Evolutionary conservation across 2,113 vertebrate species (phyloP).

Genomic region (Uria aalge): DNA sequence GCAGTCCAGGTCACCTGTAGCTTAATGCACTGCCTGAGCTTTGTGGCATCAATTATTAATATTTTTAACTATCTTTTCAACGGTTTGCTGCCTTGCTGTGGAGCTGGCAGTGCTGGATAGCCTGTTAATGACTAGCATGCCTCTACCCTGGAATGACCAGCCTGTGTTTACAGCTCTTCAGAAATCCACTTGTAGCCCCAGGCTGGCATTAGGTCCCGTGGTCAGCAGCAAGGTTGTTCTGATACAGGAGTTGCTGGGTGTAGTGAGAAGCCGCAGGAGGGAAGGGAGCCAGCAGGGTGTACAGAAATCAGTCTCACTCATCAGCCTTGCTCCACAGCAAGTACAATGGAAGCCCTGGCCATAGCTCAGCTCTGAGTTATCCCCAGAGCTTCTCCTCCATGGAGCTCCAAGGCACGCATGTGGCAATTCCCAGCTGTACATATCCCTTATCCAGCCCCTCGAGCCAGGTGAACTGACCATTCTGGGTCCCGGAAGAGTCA

Average conservation of each 20-base stretch:
- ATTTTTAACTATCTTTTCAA: background rate
- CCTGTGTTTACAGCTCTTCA: background rate
- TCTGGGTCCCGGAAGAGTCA: background rate
- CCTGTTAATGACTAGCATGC: background rate
- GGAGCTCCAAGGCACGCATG: fast-evolving
- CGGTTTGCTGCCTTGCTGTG: background rate
- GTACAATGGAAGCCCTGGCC: background rate
- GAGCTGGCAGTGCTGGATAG: background rate
- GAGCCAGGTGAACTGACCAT: background rate
- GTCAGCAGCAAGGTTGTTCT: background rate
- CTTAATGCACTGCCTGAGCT: background rate
- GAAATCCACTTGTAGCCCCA: background rate
- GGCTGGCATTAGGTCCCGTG: background rate
- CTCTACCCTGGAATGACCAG: background rate
- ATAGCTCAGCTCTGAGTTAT: background rate
- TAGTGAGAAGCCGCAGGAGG: fast-evolving
- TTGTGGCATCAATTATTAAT: background rate
- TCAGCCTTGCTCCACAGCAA: background rate
- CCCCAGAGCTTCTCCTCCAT: background rate
- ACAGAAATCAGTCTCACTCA: background rate
- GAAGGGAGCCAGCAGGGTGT: background rate
- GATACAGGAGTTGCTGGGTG: background rate
- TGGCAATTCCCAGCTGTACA: background rate
- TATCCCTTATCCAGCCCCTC: background rate
- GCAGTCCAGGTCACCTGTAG: background rate